Base-by-base conservation (phyloP, 2,797 vertebrate species). In the Perodicticus potto region DNA sequence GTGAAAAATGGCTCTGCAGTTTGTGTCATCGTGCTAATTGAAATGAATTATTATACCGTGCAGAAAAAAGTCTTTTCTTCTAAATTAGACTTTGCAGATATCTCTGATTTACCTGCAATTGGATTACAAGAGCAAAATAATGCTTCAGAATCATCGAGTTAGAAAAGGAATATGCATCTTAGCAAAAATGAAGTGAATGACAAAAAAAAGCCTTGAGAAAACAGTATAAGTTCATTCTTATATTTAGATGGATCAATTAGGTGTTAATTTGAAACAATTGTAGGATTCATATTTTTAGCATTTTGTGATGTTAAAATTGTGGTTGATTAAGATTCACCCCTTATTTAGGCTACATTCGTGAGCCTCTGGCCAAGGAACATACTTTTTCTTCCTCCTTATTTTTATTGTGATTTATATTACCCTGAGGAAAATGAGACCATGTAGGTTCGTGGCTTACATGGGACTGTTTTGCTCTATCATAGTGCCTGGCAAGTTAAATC, bases 41-140 rank as follows among this genome's bases (percentile, higher is more conserved):
- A 91, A 97, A 95, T 97, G 96, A 97, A 97, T 97, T 97, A 97
- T 96, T 98, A 97, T 86, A 80, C 87, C 94, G 11, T n/a, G 29
- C 81, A 97, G 95, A 97, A 98, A 96, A 96, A 81, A 96, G 5
- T 29, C 69, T 40, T 72, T 40, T 97, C 27, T 88, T 96, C n/a
- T 88, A 97, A 96, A 95, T 95, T 93, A 93, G 87, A 69, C 96
- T 96, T 95, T 96, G 93, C 86, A 94, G 95, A 96, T 94, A 95
- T 91, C 85, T 77, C 89, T 93, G 91, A 94, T 96, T 96, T 96
- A 94, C 95, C 94, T 92, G 78, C 86, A 93, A 94, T 97, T 97
- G 85, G 82, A 97, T 96, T 97, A 97, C 37, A 92, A 95, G 73
- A 95, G 73, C 16, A 86, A 82, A 95, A 93, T 61, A 94, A 34